These are phyloP conservation scores for Thunnus albacares DNA, from an alignment of 2,797 vertebrate species.

Conservation along the genomic window DNA sequence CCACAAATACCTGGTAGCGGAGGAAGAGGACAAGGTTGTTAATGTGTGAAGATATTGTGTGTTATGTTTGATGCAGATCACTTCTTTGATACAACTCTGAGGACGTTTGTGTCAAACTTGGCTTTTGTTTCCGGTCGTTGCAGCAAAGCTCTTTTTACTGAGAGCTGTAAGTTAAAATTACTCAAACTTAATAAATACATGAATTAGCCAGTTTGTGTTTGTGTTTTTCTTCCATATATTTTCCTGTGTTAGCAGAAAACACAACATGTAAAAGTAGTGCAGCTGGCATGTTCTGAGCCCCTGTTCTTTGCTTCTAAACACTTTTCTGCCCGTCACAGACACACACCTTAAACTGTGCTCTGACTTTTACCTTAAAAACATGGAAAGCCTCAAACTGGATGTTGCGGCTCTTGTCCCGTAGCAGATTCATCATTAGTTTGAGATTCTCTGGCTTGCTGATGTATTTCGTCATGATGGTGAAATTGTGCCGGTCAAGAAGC, in stretches of 20 bases:
- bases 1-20: slow-evolving; percentile 93
- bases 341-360: slow-evolving; percentile 1
- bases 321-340: background rate
- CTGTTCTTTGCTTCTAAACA: background rate
- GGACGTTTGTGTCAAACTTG: too few relatives aligned
- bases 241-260: background rate
- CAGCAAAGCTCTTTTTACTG: background rate
- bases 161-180: background rate
- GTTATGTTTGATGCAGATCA: background rate
- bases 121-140: background rate
- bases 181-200: background rate
- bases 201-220: background rate
- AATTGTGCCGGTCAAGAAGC: slow-evolving; percentile 89
- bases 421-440: slow-evolving; percentile 91
- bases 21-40: background rate
- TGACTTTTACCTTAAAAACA: slow-evolving; percentile 86
- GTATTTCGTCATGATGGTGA: slow-evolving; percentile 90
- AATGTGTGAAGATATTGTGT: background rate
- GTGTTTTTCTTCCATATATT: background rate
- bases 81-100: background rate
- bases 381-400: slow-evolving; percentile 91
- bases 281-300: background rate
- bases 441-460: slow-evolving; percentile 90
- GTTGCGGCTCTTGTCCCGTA: slow-evolving; percentile 91
- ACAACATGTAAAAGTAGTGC: background rate